phyloP scores from a whole-genome alignment of 2,888 invertebrate species.

The Cataglyphis altisquamis region DNA sequence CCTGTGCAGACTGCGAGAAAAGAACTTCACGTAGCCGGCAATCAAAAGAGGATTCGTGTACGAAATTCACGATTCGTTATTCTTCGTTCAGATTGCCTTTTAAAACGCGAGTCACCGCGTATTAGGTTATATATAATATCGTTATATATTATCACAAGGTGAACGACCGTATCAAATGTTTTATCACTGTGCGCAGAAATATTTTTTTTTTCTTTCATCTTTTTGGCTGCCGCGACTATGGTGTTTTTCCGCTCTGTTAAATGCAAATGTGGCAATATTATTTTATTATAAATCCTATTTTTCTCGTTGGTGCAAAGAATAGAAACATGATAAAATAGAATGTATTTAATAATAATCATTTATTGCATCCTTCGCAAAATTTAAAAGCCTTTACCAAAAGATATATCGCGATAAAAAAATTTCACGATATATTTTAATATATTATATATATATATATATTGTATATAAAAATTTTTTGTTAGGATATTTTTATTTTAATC shows the following conservation, averaged over 20 bases:
- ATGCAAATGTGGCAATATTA: constrained; percentile 32
- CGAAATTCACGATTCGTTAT: constrained; percentile 41
- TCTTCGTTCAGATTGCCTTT: constrained; percentile 33
- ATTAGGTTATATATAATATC: background rate
- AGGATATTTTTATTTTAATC: background rate
- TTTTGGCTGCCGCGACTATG: background rate
- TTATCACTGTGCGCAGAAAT: constrained; percentile 52
- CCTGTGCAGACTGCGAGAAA: constrained; percentile 36
- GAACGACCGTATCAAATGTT: constrained; percentile 59
- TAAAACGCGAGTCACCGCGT: constrained; percentile 47
- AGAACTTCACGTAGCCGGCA: background rate
- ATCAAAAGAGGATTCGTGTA: background rate
- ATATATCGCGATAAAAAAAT: background rate
- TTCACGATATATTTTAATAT: background rate
- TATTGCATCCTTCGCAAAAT: background rate
- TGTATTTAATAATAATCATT: constrained; percentile 23
- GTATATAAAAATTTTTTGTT: background rate
- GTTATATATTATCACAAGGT: constrained; percentile 54
- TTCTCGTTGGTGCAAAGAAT: constrained; percentile 27
- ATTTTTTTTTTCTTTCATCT: constrained; percentile 29
- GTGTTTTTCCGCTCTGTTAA: constrained; percentile 74
- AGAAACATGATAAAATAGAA: background rate
- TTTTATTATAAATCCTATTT: constrained; percentile 50
- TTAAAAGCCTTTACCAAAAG: background rate
- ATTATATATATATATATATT: background rate